A percentile compares a stretch with the other conserved stretches of the same genome.
Evolutionary conservation across 2,797 vertebrate genomes (phyloP).

Genomic region (Urosaurus nigricauda): DNA sequence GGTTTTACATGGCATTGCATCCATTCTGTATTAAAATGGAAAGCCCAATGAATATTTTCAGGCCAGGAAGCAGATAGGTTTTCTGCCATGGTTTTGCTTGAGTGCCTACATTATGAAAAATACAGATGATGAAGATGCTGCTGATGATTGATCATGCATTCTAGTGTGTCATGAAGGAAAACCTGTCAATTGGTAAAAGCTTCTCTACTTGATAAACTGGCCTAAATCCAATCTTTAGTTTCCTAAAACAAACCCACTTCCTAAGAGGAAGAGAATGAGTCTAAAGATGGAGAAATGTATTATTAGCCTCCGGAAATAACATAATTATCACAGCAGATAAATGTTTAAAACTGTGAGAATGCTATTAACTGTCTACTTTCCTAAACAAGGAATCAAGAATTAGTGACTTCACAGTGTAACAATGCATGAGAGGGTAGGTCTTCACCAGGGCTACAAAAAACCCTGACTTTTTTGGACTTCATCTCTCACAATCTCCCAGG

Average conservation of each 20-base stretch:
- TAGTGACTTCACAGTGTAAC: neutral
- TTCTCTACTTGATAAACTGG: neutral
- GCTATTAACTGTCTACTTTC: neutral
- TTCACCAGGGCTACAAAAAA: neutral
- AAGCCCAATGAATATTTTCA: neutral
- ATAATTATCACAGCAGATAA: neutral
- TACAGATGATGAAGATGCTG: too few relatives aligned
- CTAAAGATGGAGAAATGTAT: neutral
- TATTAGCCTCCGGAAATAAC: neutral
- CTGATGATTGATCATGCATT: neutral
- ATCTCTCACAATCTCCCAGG: too few relatives aligned
- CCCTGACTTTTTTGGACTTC: too few relatives aligned
- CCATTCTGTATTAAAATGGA: neutral
- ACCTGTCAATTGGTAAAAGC: neutral
- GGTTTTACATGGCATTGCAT: neutral
- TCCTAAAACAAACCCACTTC: neutral
- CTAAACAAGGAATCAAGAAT: neutral
- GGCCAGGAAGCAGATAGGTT: neutral
- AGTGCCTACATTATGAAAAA: neutral
- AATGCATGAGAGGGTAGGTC: neutral
- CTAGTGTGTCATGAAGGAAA: neutral
- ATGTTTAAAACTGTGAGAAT: neutral
- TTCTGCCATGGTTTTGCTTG: neutral
- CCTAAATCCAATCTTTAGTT: too few relatives aligned
- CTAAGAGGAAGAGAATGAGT: neutral